These are phyloP conservation scores for Polydrusus tereticollis DNA, from an alignment of 2,888 invertebrate species.

Conservation along the genomic window DNA sequence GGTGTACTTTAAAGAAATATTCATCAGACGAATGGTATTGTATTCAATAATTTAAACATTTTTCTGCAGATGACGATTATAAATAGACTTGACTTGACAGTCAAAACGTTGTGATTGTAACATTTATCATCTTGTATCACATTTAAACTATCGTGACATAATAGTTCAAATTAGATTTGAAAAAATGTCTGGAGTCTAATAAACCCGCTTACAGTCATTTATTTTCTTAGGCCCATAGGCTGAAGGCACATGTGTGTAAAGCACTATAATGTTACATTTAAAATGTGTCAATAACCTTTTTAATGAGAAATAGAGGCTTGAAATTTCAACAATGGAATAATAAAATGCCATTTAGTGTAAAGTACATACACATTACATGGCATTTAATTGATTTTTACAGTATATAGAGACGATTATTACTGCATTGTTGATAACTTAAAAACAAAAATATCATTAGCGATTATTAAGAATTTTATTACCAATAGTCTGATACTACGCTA, in stretches of 20 bases:
- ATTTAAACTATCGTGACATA: conserved; percentile 27
- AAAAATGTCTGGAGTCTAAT: conserved; percentile 11
- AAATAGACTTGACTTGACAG: conserved; percentile 27
- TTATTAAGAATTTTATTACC: no score
- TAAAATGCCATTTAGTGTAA: conserved; percentile 26
- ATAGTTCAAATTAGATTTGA: conserved; percentile 1
- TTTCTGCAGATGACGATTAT: conserved; percentile 24
- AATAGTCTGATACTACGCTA: no score
- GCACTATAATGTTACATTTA: conserved; percentile 21
- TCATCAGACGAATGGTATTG: conserved; percentile 22
- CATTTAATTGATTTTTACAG: neutral
- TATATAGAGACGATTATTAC: neutral
- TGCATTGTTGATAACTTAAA: neutral
- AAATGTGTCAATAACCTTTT: conserved; percentile 44
- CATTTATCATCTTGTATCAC: conserved; percentile 14
- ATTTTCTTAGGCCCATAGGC: conserved; percentile 25
- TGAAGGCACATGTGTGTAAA: conserved; percentile 23
- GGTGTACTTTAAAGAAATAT: conserved; percentile 14
- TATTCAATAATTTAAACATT: conserved; percentile 34
- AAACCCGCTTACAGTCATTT: conserved; percentile 22
- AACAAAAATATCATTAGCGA: no score
- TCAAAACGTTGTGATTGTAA: conserved; percentile 11
- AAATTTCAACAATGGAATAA: conserved; percentile 32
- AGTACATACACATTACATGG: neutral
- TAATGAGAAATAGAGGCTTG: conserved; percentile 27